Evolutionary conservation across 2,797 vertebrate genomes (phyloP).

Genomic region (Sciurus carolinensis): DNA sequence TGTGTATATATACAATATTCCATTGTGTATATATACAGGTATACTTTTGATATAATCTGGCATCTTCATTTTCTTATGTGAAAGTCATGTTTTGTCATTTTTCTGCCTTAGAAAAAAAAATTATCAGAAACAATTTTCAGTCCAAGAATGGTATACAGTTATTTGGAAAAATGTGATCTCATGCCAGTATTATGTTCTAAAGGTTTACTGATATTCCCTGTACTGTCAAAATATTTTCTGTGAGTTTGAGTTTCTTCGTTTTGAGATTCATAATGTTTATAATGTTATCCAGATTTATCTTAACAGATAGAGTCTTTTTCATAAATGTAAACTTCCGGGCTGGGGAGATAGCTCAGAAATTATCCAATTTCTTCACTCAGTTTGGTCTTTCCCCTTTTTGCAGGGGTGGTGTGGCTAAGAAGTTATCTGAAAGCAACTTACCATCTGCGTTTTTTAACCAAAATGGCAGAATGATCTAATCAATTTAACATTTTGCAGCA

Average conservation of each 20-base stretch:
- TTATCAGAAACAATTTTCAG: conserved; percentile 39
- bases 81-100: conserved; percentile 14
- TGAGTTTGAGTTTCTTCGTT: conserved; percentile 49
- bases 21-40: background rate
- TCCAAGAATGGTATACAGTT: background rate
- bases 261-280: background rate
- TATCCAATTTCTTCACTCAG: background rate
- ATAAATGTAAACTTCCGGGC: conserved; percentile 62
- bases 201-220: background rate
- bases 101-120: conserved; percentile 59
- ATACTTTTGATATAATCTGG: background rate
- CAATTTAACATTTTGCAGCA: background rate
- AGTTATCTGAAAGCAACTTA: conserved; percentile 5
- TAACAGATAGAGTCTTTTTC: conserved; percentile 55
- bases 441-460: conserved; percentile 32
- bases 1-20: background rate
- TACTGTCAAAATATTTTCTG: background rate
- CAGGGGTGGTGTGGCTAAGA: background rate
- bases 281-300: conserved; percentile 35
- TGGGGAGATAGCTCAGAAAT: no score
- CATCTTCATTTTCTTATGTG: conserved; percentile 52
- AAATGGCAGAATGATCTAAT: conserved; percentile 26
- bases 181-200: conserved; percentile 1
- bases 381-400: background rate
- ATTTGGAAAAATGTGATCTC: conserved; percentile 28